Percentiles rank a stretch among this genome's conserved stretches.
phyloP scores from a whole-genome alignment of 30 jellyfish, hydroid and myxozoan species.

The Haliclystus octoradiatus region DNA sequence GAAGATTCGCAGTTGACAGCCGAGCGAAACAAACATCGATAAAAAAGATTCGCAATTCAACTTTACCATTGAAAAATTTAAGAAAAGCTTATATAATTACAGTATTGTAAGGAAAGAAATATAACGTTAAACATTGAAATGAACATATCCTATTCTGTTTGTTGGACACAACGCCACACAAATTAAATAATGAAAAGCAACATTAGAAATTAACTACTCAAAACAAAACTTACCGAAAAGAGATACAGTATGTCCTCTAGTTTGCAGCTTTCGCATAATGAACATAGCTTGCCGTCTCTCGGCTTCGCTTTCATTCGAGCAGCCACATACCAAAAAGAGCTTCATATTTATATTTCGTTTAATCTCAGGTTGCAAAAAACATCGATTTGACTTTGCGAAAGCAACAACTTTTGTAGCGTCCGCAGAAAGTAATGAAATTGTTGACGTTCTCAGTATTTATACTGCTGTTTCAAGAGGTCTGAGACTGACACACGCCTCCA shows the following conservation, averaged over 20 bases:
- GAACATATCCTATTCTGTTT: too few relatives aligned
- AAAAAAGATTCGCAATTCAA: too few relatives aligned
- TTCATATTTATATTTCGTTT: conserved; percentile 40
- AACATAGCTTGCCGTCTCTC: conserved; percentile 55
- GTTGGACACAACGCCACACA: too few relatives aligned
- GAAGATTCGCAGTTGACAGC: background rate
- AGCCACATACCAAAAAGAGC: conserved; percentile 60
- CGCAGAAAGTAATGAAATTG: background rate
- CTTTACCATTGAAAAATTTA: too few relatives aligned
- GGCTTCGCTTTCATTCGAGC: conserved; percentile 33
- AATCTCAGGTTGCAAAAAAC: too few relatives aligned
- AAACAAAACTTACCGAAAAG: conserved; percentile 63
- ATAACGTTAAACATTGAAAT: too few relatives aligned
- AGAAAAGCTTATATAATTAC: too few relatives aligned
- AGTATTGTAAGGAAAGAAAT: too few relatives aligned
- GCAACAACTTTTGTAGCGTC: background rate
- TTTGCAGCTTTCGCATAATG: conserved; percentile 68
- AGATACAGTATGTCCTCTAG: conserved; percentile 65
- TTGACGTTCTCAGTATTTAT: background rate
- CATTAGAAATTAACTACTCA: too few relatives aligned
- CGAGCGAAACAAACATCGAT: too few relatives aligned
- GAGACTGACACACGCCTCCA: conserved; percentile 5
- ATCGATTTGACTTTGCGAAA: too few relatives aligned
- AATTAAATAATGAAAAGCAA: too few relatives aligned
- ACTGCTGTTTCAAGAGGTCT: conserved; percentile 11